A percentile compares a stretch with the other conserved stretches of the same genome.
These are phyloP conservation scores for Melopsittacus undulatus DNA, from an alignment of 2,797 vertebrate genomes.

Conservation along the genomic window DNA sequence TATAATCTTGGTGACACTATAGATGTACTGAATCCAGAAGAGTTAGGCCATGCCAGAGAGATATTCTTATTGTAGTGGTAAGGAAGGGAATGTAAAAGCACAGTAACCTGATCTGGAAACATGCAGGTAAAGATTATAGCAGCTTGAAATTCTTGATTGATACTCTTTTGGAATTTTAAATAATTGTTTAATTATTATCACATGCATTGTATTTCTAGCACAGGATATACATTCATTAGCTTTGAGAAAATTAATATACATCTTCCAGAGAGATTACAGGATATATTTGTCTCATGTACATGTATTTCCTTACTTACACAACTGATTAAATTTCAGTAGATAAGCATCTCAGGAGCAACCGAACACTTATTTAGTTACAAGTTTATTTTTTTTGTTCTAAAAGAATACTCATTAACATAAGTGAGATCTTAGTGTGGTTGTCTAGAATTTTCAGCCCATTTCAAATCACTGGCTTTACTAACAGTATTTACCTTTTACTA, in stretches of 20 bases:
- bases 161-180: background rate
- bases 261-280: background rate
- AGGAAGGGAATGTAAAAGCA: background rate
- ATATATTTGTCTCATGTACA: background rate
- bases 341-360: background rate
- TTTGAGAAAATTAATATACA: background rate
- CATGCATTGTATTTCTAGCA: background rate
- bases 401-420: background rate
- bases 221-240: background rate
- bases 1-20: background rate
- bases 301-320: background rate
- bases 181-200: background rate
- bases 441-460: background rate
- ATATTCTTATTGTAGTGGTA: background rate
- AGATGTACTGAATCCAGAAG: background rate
- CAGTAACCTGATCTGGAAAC: background rate
- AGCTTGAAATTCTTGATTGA: background rate
- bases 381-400: background rate
- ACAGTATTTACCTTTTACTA: background rate
- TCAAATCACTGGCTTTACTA: background rate
- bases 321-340: background rate
- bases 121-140: background rate
- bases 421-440: background rate
- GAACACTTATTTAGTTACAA: background rate
- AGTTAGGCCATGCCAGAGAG: background rate